Base-by-base conservation (phyloP, 2,888 invertebrate species). In the Tenthredo notha region DNA sequence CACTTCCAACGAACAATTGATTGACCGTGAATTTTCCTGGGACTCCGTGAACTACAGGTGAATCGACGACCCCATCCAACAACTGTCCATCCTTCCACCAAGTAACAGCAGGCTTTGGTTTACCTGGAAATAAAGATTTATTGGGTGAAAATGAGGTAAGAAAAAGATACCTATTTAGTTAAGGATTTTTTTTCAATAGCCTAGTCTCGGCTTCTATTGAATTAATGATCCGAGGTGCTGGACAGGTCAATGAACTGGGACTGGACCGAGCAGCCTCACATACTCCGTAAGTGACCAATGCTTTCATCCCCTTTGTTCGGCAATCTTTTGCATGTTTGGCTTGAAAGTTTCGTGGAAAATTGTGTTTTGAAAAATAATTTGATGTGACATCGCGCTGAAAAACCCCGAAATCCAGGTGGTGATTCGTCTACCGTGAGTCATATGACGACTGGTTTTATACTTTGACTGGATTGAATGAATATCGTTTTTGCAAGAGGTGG, bases 31-130 rank as follows among this genome's bases (percentile, higher is more conserved):
- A 93, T 83, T 95, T 95, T 84, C 94, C 94, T 37, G 95, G 93
- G 18, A 94, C 94, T 61, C 95, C 95, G 50, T 96, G 96, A 84
- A 91, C 89, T 77, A 92, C 90, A 1, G 92, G 90, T 77, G 96
- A 96, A 89, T 97, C 97, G 83, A 96, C 96, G 67, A 95, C 95
- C 87, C 95, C 95, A 88, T 98, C 97, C 85, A 98, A 94, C 87
- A 97, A 94, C 86, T 96, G 95, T 40, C 96, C 96, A 85, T 97
- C 97, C 87, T 95, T 95, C 96, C 97, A 98, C 98, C 98, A 98
- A 21, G 96, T 96, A 15, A 98, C 96, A 87, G 96, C 95, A 40
- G 98, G 98, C 67, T 95, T 95, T 0, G 98, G 98, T 87, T 96
- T 96, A 85, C 98, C 98, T 98, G 91, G 7, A 90, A 93, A 67